phyloP scores from a whole-genome alignment of 2,888 invertebrate genomes.

The Lasiommata megera region DNA sequence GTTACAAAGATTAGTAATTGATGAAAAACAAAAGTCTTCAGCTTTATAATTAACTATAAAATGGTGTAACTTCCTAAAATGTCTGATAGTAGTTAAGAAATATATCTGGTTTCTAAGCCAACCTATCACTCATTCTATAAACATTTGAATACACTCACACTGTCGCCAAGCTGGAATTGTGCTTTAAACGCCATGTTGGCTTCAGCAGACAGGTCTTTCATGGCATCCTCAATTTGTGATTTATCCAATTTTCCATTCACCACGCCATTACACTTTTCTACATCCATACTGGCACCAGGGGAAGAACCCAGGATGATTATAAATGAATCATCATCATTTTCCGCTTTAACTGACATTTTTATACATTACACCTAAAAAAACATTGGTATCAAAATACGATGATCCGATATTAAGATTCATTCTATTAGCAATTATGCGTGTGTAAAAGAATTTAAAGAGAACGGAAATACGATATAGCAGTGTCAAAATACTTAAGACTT shows the following conservation, averaged over 20 bases:
- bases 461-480: slow-evolving; percentile 1
- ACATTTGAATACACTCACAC: slow-evolving; percentile 51
- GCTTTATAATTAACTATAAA: too few relatives aligned
- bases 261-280: slow-evolving; percentile 51
- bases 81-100: too few relatives aligned
- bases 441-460: neutral
- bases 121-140: neutral
- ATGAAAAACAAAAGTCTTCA: too few relatives aligned
- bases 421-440: too few relatives aligned
- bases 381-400: neutral
- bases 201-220: slow-evolving; percentile 61
- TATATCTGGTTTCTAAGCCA: too few relatives aligned
- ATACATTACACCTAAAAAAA: slow-evolving; percentile 27
- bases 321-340: slow-evolving; percentile 71
- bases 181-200: slow-evolving; percentile 68
- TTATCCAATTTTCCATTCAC: slow-evolving; percentile 47
- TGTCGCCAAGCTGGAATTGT: slow-evolving; percentile 62
- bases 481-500: neutral
- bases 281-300: slow-evolving; percentile 62
- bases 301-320: slow-evolving; percentile 68
- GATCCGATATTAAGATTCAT: neutral
- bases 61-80: too few relatives aligned
- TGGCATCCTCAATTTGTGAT: slow-evolving; percentile 61
- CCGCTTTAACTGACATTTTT: slow-evolving; percentile 52
- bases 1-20: too few relatives aligned